Evolutionary conservation across 2,113 vertebrate species (phyloP).

Genomic region (Limnothrissa miodon): DNA sequence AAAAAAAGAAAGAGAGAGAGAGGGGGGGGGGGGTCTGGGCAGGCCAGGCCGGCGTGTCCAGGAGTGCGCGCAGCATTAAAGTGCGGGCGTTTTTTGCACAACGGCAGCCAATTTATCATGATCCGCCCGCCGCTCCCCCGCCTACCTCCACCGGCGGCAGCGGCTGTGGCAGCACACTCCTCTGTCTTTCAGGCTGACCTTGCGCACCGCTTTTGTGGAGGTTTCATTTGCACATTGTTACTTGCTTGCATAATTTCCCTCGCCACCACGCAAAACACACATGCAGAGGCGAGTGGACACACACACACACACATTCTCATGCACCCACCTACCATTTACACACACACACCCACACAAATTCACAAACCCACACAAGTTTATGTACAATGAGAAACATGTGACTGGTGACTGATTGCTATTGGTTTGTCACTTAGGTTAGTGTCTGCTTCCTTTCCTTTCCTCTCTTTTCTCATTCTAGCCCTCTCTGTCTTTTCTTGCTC

Average conservation of each 20-base stretch:
- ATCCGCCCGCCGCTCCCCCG: slow-evolving; percentile 75
- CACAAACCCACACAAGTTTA: slow-evolving; percentile 54
- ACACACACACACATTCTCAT: slow-evolving; percentile 29
- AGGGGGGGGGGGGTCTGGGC: slow-evolving; percentile 49
- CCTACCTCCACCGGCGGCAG: slow-evolving; percentile 71
- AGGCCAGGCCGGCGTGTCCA: slow-evolving; percentile 60
- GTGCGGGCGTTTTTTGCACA: slow-evolving; percentile 87
- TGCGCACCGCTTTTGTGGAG: slow-evolving; percentile 74
- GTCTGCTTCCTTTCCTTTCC: neutral
- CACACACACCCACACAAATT: slow-evolving; percentile 36
- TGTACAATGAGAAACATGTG: slow-evolving; percentile 17
- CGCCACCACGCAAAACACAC: slow-evolving; percentile 68
- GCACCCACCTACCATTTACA: slow-evolving; percentile 32
- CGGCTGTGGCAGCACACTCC: slow-evolving; percentile 76
- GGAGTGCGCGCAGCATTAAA: slow-evolving; percentile 79
- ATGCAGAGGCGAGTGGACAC: neutral
- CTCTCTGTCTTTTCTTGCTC: slow-evolving; percentile 21
- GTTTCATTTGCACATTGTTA: slow-evolving; percentile 93
- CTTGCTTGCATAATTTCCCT: slow-evolving; percentile 88
- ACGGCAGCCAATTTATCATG: slow-evolving; percentile 95
- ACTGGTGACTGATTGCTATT: slow-evolving; percentile 62
- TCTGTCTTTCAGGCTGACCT: slow-evolving; percentile 93
- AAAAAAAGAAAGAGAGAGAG: neutral
- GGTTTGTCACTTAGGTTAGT: slow-evolving; percentile 37
- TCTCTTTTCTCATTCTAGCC: slow-evolving; percentile 44